These are phyloP conservation scores for Luidia sarsii DNA, from an alignment of 53 echinoderm and acorn worm genomes.

Conservation along the genomic window DNA sequence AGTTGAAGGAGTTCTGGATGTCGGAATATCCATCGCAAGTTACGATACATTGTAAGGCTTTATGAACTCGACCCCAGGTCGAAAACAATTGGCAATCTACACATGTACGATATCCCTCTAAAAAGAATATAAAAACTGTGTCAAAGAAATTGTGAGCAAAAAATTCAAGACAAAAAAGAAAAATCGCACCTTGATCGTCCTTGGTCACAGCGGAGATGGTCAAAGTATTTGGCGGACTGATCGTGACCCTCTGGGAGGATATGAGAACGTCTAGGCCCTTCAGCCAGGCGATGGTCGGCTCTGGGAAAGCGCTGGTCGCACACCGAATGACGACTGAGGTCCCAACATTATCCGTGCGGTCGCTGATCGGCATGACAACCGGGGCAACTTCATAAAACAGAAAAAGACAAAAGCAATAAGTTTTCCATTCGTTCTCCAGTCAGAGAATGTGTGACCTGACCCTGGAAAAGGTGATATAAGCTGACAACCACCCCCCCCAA, in stretches of 20 bases:
- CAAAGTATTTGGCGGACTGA: constrained; percentile 52
- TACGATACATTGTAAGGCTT: too few species aligned
- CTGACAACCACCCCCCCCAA: too few species aligned
- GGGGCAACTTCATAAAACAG: constrained; percentile 66
- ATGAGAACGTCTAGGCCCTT: constrained; percentile 65
- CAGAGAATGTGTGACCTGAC: too few species aligned
- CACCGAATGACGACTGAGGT: constrained; percentile 56
- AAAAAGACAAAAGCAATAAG: too few species aligned
- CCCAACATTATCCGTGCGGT: constrained; percentile 57
- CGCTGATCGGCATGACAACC: constrained; percentile 59
- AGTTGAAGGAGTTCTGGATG: too few species aligned
- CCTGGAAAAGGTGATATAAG: too few species aligned
- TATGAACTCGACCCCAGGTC: too few species aligned
- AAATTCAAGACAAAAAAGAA: too few species aligned
- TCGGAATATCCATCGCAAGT: too few species aligned
- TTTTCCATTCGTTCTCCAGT: too few species aligned
- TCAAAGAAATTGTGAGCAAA: neutral
- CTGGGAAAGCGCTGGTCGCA: constrained; percentile 63
- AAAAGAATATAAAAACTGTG: neutral
- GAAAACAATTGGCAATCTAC: too few species aligned
- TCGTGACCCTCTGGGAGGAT: constrained; percentile 42
- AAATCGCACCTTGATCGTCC: constrained; percentile 70
- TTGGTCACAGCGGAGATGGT: constrained; percentile 52
- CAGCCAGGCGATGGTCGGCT: constrained; percentile 74
- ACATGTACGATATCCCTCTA: neutral